Percentiles rank a stretch among this genome's conserved stretches.
These are phyloP conservation scores for Dendrolimus pini DNA, from an alignment of 2,888 invertebrate species.

Conservation along the genomic window DNA sequence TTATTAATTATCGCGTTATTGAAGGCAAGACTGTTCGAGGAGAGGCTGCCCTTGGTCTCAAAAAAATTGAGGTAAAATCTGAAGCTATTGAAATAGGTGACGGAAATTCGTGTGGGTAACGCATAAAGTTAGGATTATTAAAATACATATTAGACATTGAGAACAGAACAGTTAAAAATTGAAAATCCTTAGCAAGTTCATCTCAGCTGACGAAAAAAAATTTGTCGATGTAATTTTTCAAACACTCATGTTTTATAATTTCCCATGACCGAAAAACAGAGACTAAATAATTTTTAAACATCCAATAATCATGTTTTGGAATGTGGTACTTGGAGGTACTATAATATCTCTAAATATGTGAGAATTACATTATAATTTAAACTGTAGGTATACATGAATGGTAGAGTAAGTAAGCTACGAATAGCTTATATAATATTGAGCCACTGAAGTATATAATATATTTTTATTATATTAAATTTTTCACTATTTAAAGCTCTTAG, in stretches of 20 bases:
- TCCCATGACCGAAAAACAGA: neutral
- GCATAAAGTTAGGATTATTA: too few species aligned
- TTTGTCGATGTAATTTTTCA: too few species aligned
- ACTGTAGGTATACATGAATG: constrained; percentile 54
- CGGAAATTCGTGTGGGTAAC: too few species aligned
- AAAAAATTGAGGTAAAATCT: too few species aligned
- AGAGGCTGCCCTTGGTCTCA: too few species aligned
- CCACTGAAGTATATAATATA: constrained; percentile 69
- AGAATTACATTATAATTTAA: constrained; percentile 36
- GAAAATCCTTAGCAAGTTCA: too few species aligned
- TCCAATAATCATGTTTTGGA: neutral
- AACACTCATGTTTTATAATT: neutral
- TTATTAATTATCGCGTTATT: too few species aligned
- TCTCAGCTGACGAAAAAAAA: too few species aligned
- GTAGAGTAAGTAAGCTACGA: constrained; percentile 65
- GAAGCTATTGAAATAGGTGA: too few species aligned
- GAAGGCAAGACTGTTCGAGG: too few species aligned
- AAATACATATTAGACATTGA: too few species aligned
- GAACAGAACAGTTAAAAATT: too few species aligned
- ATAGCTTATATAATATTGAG: constrained; percentile 72
- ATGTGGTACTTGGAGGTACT: constrained; percentile 10
- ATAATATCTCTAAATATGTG: constrained; percentile 31
- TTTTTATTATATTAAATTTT: constrained; percentile 64
- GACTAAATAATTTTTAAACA: neutral
- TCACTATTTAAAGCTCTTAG: constrained; percentile 78